Evolutionary conservation across 2,888 invertebrate species (phyloP), one percentile per base, ranked within the genome.

Genomic region (Pilophorus perplexus): DNA sequence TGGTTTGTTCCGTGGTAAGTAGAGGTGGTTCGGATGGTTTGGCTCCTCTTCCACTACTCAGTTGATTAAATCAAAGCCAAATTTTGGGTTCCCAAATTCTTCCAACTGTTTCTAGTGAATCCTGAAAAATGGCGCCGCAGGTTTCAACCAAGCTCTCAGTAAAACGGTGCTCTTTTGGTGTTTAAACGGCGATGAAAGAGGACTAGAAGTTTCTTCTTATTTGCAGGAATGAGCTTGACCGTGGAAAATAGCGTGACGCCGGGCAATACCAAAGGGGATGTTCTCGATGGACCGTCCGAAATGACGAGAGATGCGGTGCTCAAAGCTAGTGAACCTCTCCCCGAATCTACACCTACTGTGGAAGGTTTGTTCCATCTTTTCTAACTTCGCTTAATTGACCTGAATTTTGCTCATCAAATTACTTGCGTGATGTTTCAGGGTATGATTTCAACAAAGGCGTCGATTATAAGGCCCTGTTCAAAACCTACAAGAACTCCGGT

Each of bases 401-500:
- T 12, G 12, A 33, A 33, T 33, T 33, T 33, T 33, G 33, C 22
- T 6, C 33, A 33, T 6, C 33, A 8, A 6, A 33, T 12, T 33
- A 12, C 6, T 52, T 16, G 25, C n/a, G 25, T 4, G n/a, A n/a
- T 23, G 16, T 44, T 37, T 8, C 66, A 80, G 98, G 97, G 3
- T 98, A 96, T 78, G 93, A 99, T 75, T 99, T 94, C 85, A 93
- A 93, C 76, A 80, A 85, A 72, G 90, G 96, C 48, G 79, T 95
- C 5, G 84, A 98, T 77, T 95, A 94, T 77, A 85, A 88, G 71
- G 85, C 86, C 74, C 78, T 99, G 64, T 81, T 99, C 44, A 81
- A 88, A 71, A 87, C 88, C 25, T 99, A 89, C 77, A 76, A 82
- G 27, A 81, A 83, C 66, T 89, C 89, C 18, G 99, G 99, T n/a